These are phyloP conservation scores for Nasua narica DNA, from an alignment of 2,797 vertebrate genomes.

Conservation along the genomic window DNA sequence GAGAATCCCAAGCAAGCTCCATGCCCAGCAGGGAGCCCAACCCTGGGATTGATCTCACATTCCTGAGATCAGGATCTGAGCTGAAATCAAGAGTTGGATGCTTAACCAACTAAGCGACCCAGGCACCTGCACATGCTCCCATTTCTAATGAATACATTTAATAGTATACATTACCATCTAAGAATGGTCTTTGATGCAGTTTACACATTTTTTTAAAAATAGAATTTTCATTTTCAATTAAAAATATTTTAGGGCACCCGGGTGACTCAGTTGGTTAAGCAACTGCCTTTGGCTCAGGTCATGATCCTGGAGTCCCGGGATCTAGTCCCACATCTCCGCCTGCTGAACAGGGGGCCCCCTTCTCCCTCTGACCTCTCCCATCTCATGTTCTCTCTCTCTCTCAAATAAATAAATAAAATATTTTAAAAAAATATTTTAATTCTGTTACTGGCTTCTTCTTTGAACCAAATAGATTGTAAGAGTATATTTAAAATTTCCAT, in stretches of 20 bases:
- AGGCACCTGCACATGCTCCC: not conserved
- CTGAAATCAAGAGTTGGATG: not conserved
- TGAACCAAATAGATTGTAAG: not conserved
- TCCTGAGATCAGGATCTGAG: not conserved
- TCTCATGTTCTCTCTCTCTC: no score
- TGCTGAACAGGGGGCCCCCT: no score
- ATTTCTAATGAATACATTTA: not conserved
- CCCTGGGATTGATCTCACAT: not conserved
- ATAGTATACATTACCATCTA: not conserved
- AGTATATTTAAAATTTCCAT: not conserved
- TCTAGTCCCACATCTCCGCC: no score
- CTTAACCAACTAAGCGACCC: not conserved
- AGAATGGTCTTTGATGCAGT: not conserved
- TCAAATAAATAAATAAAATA: no score
- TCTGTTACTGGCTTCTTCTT: not conserved
- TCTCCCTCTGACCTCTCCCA: no score
- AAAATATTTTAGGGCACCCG: not conserved
- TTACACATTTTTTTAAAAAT: not conserved
- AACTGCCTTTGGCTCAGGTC: no score
- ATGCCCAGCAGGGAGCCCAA: not conserved
- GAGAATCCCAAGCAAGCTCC: not conserved
- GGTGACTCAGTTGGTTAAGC: no score
- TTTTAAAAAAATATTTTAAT: not conserved
- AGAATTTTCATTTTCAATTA: not conserved
- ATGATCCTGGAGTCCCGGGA: no score